Conservation (phyloP, 2,797 vertebrate species). For the Gymnodraco acuticeps region DNA sequence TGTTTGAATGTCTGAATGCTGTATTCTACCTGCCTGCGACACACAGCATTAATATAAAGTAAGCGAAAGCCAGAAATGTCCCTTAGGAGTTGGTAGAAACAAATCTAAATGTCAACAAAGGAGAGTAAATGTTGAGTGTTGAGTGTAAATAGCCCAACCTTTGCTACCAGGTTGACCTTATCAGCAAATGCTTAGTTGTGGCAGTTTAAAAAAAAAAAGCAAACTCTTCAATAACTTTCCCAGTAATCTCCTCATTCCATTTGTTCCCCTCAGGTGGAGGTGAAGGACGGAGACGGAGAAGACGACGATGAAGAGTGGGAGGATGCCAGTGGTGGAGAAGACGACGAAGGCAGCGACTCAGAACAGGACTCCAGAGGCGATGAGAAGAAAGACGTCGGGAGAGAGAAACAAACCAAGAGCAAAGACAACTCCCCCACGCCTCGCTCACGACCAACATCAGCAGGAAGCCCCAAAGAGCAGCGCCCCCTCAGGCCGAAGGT, state of each 20-base stretch:
- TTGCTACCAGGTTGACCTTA: not conserved
- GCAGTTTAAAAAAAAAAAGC: not conserved
- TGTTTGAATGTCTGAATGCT: not conserved
- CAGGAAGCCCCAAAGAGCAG: constrained; percentile 75
- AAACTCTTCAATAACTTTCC: not conserved
- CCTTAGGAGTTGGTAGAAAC: not conserved
- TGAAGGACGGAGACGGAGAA: constrained; percentile 51
- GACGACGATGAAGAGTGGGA: constrained; percentile 52
- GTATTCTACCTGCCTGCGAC: too few species aligned
- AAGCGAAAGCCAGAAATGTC: not conserved
- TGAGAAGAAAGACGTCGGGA: constrained; percentile 69
- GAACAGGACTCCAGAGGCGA: constrained; percentile 37
- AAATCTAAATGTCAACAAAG: not conserved
- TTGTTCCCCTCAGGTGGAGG: constrained; percentile 49
- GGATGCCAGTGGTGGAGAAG: constrained; percentile 33
- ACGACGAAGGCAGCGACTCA: constrained; percentile 58
- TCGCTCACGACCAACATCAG: constrained; percentile 5
- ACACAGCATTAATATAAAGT: not conserved
- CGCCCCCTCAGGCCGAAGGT: constrained; percentile 75
- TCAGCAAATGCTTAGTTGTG: not conserved
- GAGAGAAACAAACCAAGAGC: constrained; percentile 43
- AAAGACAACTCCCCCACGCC: constrained; percentile 20
- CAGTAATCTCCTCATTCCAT: not conserved
- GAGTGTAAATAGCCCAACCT: not conserved
- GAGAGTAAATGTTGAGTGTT: constrained; percentile 3